These are phyloP conservation scores for Labeo catla DNA, from an alignment of 2,113 vertebrate genomes.

Conservation along the genomic window DNA sequence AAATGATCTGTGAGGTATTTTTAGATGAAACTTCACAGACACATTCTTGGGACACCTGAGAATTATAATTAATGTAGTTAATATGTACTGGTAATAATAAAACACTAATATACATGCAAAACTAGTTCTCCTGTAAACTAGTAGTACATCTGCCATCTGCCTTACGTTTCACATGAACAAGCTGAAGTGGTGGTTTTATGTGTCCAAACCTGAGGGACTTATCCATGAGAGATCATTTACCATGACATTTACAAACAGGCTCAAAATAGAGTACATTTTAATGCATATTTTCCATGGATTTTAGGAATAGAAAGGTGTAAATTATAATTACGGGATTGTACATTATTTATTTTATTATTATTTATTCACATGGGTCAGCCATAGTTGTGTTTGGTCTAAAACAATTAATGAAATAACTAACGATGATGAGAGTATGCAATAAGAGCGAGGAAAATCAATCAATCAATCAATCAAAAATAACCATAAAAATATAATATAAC, in stretches of 20 bases:
- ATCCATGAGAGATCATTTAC: background rate
- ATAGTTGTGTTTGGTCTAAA: background rate
- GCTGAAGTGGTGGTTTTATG: background rate
- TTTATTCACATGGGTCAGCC: background rate
- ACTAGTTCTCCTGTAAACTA: background rate
- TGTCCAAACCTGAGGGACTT: background rate
- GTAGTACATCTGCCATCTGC: background rate
- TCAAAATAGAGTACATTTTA: background rate
- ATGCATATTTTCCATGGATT: background rate
- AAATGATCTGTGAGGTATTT: too few relatives aligned
- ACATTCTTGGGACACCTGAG: too few relatives aligned
- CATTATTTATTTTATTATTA: background rate
- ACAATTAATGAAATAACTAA: background rate
- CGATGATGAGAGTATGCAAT: background rate
- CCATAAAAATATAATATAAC: background rate
- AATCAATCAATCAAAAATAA: background rate
- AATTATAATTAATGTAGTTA: too few relatives aligned
- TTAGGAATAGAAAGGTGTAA: background rate
- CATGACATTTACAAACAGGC: background rate
- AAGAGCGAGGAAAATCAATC: background rate
- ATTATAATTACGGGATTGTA: background rate
- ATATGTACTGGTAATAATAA: too few relatives aligned
- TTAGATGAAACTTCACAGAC: too few relatives aligned
- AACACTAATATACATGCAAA: background rate
- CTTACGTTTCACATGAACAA: background rate